Base-by-base conservation (phyloP, 2,888 invertebrate species). In the Germaria angustata region DNA sequence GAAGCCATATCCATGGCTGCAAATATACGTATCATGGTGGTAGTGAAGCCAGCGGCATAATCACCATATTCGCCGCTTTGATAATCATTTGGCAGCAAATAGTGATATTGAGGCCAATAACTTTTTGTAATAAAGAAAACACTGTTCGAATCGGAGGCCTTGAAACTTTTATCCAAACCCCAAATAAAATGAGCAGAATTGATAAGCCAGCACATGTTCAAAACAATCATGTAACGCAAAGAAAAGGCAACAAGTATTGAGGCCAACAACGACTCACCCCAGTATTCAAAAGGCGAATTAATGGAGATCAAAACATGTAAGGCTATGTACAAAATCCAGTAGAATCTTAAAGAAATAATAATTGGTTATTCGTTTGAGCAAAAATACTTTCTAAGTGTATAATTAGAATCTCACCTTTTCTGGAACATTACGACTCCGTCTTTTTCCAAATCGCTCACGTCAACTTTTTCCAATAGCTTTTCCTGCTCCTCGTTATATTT, bases 391-490 rank as follows among this genome's bases (percentile, higher is more conserved):
- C 15, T 28, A 2, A 28, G 6, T 17, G 13, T 28, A 3, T 17
- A 13, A 17, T 15, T 7, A 6, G 3, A 3, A 6, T 28, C 17
- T 91, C 90, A 96, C 96, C 92, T 94, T 88, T 94, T 94, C 90
- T 98, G 98, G 87, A 96, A 94, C 93, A 95, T 95, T 6, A 97
- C 94, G 22, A 96, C 93, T 20, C 93, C 92, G 90, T 98, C 98
- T 0, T 91, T 90, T 84, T 95, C 94, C 13, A 98, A 90, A 88
- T 98, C 98, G 0, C 94, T 93, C 93, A 97, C 94, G 86, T 97
- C 96, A 46, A 98, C 93, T 9, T 93, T 91, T 24, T 93, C 92
- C 73, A 94, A 93, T 41, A 95, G 91, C 65, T 93, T 91, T 85
- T 95, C 93, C 84, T 94, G 93, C 81, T 95, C 92, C 0, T 93